Conservation (phyloP, 2,113 vertebrate species). For the Paramormyrops kingsleyae region DNA sequence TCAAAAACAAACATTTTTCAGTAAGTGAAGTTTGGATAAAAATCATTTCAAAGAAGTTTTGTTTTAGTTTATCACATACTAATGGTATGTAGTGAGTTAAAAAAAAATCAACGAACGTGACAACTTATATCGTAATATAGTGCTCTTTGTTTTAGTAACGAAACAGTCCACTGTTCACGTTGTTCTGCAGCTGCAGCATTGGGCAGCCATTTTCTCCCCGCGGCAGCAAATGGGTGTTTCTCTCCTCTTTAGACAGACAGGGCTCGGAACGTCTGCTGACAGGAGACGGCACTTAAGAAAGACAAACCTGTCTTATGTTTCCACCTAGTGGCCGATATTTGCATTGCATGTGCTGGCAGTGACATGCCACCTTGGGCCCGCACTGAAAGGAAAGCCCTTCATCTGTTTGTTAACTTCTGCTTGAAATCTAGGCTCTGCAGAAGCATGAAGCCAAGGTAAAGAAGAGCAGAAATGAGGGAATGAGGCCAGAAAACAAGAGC, state of each 20-base stretch:
- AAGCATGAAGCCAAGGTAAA: conserved; percentile 84
- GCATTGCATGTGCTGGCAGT: background rate
- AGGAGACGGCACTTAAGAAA: background rate
- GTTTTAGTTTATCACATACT: background rate
- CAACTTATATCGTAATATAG: background rate
- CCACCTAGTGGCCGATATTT: conserved; percentile 3
- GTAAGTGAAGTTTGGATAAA: background rate
- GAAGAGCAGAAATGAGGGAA: conserved; percentile 83
- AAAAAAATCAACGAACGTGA: background rate
- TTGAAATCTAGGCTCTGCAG: conserved; percentile 71
- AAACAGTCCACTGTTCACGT: background rate
- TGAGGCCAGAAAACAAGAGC: conserved; percentile 92
- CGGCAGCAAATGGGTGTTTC: conserved; percentile 18
- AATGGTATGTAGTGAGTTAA: background rate
- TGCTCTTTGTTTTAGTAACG: background rate
- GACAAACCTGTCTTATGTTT: conserved; percentile 9
- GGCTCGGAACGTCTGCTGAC: background rate
- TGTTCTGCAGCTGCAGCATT: background rate
- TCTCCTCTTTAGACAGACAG: background rate
- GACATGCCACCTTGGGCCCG: background rate
- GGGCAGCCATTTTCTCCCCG: conserved; percentile 22
- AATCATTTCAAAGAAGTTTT: background rate
- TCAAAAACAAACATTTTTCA: background rate
- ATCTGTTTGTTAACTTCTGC: background rate
- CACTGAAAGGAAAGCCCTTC: background rate